Evolutionary conservation across 64 coral and sea anemone genomes (phyloP), one percentile per base, ranked within the genome.

Genomic region (Actinia equina): DNA sequence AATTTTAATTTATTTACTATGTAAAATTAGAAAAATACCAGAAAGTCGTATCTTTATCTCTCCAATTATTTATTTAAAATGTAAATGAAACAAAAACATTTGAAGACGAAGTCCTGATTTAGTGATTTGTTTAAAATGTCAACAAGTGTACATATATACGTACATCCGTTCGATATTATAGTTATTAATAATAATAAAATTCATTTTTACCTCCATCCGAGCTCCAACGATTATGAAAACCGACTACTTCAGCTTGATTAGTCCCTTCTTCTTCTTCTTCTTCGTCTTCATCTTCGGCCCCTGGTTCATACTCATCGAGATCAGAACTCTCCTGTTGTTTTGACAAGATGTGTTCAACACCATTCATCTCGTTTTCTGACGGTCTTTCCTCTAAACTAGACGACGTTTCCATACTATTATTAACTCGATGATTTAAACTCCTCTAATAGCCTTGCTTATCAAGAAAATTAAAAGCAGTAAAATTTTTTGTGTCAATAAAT

Each of bases 271-370:
- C 59, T 54, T 62, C 83, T 84, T 85, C 83, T 43, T 85, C 83
- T 19, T 85, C 83, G 59, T 85, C 83, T 53, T 85, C 83, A 26
- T 85, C 83, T 62, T 85, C 83, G 1, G 83, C 83, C 18, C 83
- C 59, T 22, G 83, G 83, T 44, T 85, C 53, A 42, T 85, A 85
- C 14, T 85, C 78, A 81, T 81, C 83, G 2, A 85, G 17, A 17
- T 85, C 83, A 18, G 83, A 85, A 9, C 52, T 57, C 54, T 85
- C 83, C 22, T 6, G 16, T 23, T 85, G 78, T 81, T 81, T 81
- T 81, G 78, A 52, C 45, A 81, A 49, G 3, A 81, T 46, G 7
- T 49, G 16, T 0, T 81, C 15, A 52, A 41, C 76, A 13, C 78
- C 78, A 52, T 81, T 52, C 44, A 81, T 61, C 83, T 85, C 83